Evolutionary conservation across 1,140 invertebrate species (phyloP), one percentile per base, ranked within the genome.

Genomic region (Drosophila murphyi): DNA sequence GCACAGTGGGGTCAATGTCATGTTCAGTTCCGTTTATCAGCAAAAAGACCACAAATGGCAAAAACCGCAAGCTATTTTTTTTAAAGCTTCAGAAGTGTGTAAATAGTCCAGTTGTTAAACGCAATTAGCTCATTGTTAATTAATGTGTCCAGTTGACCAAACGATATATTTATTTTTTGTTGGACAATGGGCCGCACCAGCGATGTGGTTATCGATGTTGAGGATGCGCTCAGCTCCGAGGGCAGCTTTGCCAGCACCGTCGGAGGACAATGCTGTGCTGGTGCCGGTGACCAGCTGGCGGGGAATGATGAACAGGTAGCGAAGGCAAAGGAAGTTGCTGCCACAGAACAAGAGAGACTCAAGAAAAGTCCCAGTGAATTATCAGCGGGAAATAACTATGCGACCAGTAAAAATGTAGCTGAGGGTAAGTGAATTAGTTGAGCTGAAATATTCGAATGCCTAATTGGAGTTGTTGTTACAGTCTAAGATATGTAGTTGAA

Each of bases 331-430:
- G 10, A 60, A 4, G 35, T 35, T 5, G 0, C 56, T 3, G 29
- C n/a, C 6, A 50, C 55, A 54, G 45, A 1, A 6, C 8, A 39
- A 37, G 0, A 7, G 5, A 72, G 57, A 4, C 34, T 54, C 29
- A 48, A 77, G 5, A 75, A 81, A 5, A 75, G 71, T 48, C 54
- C 57, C 0, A 81, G 69, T 8, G 70, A 75, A 8, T 7, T 83
- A 2, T 80, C 83, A 0, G 63, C 54, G 1, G 77, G 62, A 0
- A 71, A 85, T 31, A 91, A 76, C 47, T 91, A 88, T 76, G 88
- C 82, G 4, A 65, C 68, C 4, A 91, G 80, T 10, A 91, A 90
- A 82, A 88, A 90, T 72, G 72, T 82, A 7, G 80, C 88, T n/a
- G 86, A 89, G 54, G 85, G 85, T 85, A 43, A 63, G 54, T 52